Conservation (phyloP, 2,113 vertebrate genomes). For the Labrus mixtus region DNA sequence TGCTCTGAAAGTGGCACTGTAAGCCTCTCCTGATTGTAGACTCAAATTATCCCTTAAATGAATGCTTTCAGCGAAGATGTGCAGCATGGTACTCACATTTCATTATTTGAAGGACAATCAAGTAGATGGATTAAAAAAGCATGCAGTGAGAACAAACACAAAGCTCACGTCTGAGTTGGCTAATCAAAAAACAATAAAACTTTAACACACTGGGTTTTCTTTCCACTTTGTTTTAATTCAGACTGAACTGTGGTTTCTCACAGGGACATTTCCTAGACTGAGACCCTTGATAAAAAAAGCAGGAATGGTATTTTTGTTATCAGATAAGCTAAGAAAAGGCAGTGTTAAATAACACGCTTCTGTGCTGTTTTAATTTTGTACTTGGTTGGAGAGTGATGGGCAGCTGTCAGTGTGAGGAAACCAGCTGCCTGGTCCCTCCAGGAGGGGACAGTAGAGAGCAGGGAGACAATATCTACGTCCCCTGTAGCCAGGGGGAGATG, state of each 20-base stretch:
- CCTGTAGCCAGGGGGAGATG: constrained; percentile 11
- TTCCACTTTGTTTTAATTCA: constrained; percentile 35
- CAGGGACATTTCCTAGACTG: constrained; percentile 16
- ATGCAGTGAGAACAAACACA: constrained; percentile 42
- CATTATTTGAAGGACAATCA: constrained; percentile 62
- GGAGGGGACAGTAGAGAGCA: constrained; percentile 81
- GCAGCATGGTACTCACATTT: constrained; percentile 48
- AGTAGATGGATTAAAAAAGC: constrained; percentile 57
- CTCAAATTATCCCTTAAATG: constrained; percentile 51
- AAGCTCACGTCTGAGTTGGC: constrained; percentile 26
- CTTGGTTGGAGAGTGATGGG: constrained; percentile 49
- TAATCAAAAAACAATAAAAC: constrained; percentile 63
- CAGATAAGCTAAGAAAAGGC: constrained; percentile 8
- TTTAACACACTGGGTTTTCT: constrained; percentile 42
- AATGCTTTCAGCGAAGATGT: constrained; percentile 64
- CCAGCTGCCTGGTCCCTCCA: constrained; percentile 64
- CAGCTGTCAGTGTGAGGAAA: constrained; percentile 67
- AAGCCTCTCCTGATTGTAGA: constrained; percentile 41
- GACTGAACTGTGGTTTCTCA: constrained; percentile 21
- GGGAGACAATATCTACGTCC: constrained; percentile 40
- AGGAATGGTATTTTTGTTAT: constrained; percentile 11
- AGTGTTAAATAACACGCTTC: constrained; percentile 4
- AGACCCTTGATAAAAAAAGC: constrained; percentile 44
- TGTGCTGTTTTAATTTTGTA: constrained; percentile 7
- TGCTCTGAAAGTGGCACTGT: constrained; percentile 25